Evolutionary conservation across 37 sponge, comb jelly and placozoan species (phyloP), one percentile per base, ranked within the genome.

Genomic region (Oopsacas minuta): DNA sequence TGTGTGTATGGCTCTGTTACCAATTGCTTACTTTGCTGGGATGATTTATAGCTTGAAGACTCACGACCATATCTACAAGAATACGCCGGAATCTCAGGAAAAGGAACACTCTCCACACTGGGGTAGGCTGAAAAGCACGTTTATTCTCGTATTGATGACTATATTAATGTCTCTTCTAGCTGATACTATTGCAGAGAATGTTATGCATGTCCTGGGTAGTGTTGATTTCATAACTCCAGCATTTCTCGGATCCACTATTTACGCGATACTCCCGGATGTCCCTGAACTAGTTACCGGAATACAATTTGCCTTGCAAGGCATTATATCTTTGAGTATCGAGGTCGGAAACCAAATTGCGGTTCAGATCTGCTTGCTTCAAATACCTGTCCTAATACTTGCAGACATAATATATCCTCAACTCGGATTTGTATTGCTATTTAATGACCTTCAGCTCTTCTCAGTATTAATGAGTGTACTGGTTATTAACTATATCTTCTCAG

Each of bases 401-500:
- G 83, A 85, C 8, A 28, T 36, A n/a, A 82, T 85, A 22, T 85
- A 85, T 32, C 81, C 36, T 17, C 1, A 39, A 36, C 23, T 85
- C 3, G 86, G 86, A 5, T 85, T 85, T 85, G 28, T 81, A 1
- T 39, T 85, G 5, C 38, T 75, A 1, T 85, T 85, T 82, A 85
- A 85, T 35, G 51, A 85, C 25, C 37, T 82, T 30, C 38, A 39
- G 38, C 83, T 85, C 7, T 85, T 81, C 36, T 35, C 86, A 36
- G 86, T 85, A 38, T 10, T 85, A 3, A 35, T 85, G 12, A 82
- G 86, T 52, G 51, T 39, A 17, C 51, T 85, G 1, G 38, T 85
- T 3, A 85, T 85, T 36, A 85, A 85, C 37, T 85, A 85, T 82
- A 85, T 82, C 82, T 85, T 39, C 86, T 81, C 75, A 36, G 86